phyloP scores from a whole-genome alignment of 2,797 vertebrate genomes.

The Acanthiza pusilla region DNA sequence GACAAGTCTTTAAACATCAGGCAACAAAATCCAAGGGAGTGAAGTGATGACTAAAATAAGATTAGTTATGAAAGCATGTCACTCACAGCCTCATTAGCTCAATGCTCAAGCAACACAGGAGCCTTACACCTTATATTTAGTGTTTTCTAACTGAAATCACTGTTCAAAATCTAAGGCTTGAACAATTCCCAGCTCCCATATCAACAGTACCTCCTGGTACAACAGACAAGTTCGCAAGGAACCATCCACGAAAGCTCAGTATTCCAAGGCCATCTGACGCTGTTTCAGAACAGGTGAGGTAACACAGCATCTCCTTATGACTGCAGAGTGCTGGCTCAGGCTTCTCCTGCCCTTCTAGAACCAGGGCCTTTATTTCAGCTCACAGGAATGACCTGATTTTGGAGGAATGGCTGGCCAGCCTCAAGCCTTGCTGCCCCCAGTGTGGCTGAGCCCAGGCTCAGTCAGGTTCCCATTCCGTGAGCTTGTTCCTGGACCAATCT shows the following conservation, averaged over 20 bases:
- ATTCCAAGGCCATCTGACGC: not conserved
- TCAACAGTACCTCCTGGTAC: not conserved
- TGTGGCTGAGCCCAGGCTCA: rapidly evolving
- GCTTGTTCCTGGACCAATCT: not conserved
- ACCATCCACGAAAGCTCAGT: not conserved
- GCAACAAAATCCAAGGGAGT: not conserved
- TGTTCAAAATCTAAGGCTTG: not conserved
- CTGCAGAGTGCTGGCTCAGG: not conserved
- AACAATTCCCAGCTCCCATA: not conserved
- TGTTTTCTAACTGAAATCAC: not conserved
- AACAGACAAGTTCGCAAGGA: not conserved
- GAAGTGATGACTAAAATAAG: not conserved
- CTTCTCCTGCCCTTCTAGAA: not conserved
- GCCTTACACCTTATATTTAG: not conserved
- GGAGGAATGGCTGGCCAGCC: not conserved
- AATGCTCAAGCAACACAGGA: not conserved
- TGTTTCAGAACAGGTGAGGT: not conserved
- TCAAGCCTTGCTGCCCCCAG: not conserved
- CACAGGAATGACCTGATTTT: rapidly evolving
- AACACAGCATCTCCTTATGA: not conserved
- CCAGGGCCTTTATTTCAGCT: not conserved
- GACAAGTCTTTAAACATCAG: not conserved
- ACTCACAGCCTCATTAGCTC: not conserved
- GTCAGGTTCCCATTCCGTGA: not conserved
- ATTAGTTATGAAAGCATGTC: not conserved